Percentiles rank a stretch among this genome's conserved stretches.
phyloP scores from a whole-genome alignment of 2,888 invertebrate species.

The Pseudoips prasinana region DNA sequence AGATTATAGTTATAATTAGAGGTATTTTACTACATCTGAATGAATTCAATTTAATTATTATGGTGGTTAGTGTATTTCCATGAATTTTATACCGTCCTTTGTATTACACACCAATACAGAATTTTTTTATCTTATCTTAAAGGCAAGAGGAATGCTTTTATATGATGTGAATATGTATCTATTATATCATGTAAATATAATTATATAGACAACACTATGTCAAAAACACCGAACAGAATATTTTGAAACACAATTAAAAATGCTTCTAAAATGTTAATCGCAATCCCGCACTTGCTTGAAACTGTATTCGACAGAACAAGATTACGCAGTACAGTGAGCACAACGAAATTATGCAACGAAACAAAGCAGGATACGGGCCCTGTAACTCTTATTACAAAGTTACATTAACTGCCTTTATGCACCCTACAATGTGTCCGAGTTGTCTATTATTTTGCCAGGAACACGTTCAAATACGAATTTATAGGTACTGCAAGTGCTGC shows the following conservation, averaged over 20 bases:
- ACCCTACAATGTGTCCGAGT: conserved; percentile 46
- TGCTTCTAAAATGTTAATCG: conserved; percentile 25
- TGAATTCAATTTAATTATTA: too few relatives aligned
- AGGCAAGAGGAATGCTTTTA: too few relatives aligned
- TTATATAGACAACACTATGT: too few relatives aligned
- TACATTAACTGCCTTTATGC: conserved; percentile 55
- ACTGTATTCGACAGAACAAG: conserved; percentile 47
- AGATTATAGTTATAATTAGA: too few relatives aligned
- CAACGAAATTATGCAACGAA: conserved; percentile 68
- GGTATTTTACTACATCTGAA: too few relatives aligned
- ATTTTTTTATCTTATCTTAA: too few relatives aligned
- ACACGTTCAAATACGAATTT: conserved; percentile 30
- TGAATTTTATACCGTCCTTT: too few relatives aligned
- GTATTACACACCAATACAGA: too few relatives aligned
- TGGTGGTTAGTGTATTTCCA: too few relatives aligned
- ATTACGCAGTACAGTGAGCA: conserved; percentile 60
- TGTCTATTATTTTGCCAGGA: conserved; percentile 56
- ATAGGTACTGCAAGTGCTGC: background rate
- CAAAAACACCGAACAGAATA: too few relatives aligned
- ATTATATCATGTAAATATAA: too few relatives aligned
- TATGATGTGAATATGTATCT: too few relatives aligned
- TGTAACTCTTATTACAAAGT: conserved; percentile 68
- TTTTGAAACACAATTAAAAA: conserved; percentile 17
- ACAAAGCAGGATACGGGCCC: conserved; percentile 45
- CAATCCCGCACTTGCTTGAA: conserved; percentile 34